Evolutionary conservation across 2,797 vertebrate genomes (phyloP).

Genomic region (Heliangelus exortis): DNA sequence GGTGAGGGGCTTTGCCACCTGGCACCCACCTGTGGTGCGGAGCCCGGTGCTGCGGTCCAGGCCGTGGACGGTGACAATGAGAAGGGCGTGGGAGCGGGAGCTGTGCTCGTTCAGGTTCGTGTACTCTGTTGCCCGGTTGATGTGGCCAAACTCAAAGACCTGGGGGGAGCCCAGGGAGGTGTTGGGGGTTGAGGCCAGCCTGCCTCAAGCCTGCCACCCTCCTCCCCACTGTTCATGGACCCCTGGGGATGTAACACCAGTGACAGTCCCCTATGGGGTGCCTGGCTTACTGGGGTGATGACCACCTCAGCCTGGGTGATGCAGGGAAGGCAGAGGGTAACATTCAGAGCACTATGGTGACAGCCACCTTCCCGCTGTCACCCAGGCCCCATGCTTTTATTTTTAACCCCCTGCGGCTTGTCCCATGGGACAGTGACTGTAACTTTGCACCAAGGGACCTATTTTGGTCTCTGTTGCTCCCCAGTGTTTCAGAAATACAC

Average conservation of each 20-base stretch:
- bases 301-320: background rate
- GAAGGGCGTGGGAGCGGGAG: constrained; percentile 94
- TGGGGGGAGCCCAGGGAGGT: constrained; percentile 2
- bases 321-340: background rate
- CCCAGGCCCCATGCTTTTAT: background rate
- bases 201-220: background rate
- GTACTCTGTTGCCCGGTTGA: constrained; percentile 91
- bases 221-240: background rate
- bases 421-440: background rate
- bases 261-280: rapidly evolving
- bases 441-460: background rate
- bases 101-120: constrained; percentile 96
- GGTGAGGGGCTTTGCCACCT: rapidly evolving
- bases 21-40: constrained; percentile 84
- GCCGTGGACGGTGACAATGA: constrained; percentile 88
- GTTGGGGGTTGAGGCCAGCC: background rate
- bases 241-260: rapidly evolving
- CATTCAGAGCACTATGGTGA: background rate
- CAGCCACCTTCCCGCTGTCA: background rate
- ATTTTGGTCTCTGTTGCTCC: background rate
- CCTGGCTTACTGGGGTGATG: background rate
- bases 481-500: background rate
- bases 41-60: constrained; percentile 87
- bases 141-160: constrained; percentile 91
- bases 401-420: background rate